A percentile compares a stretch with the other conserved stretches of the same genome.
Conservation (phyloP, 2,797 vertebrate genomes). For the Enteromius paludinosus region DNA sequence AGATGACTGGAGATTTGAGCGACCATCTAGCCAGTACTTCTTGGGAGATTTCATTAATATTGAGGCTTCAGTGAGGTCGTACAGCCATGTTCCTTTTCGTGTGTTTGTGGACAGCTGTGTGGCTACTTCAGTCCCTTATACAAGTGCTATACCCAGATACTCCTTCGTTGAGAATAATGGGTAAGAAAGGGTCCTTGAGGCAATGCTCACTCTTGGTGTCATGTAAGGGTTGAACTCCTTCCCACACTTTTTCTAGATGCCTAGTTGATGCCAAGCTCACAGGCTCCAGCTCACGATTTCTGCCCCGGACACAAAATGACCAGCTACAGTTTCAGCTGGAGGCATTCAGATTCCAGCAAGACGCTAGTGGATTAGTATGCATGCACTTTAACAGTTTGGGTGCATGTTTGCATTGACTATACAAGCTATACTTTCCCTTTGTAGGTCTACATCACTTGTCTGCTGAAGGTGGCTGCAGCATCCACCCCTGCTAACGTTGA, state of each 20-base stretch:
- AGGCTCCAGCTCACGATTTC: constrained; percentile 67
- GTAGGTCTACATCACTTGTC: constrained; percentile 77
- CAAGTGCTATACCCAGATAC: constrained; percentile 47
- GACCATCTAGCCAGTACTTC: constrained; percentile 38
- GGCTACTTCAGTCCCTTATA: constrained; percentile 66
- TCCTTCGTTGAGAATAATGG: constrained; percentile 50
- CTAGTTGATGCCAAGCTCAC: constrained; percentile 68
- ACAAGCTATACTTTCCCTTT: not conserved
- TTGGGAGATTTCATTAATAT: constrained; percentile 45
- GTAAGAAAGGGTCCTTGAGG: constrained; percentile 10
- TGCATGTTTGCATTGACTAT: not conserved
- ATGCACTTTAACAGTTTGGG: not conserved
- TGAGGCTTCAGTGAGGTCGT: constrained; percentile 37
- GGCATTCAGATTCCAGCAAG: constrained; percentile 73
- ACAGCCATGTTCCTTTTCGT: constrained; percentile 45
- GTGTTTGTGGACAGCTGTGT: constrained; percentile 47
- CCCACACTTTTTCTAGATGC: not conserved
- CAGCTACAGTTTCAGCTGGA: constrained; percentile 72
- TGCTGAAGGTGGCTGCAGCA: constrained; percentile 68
- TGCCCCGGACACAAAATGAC: constrained; percentile 56
- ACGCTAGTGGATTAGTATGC: constrained; percentile 58
- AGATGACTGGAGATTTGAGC: constrained; percentile 46
- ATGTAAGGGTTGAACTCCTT: fast-evolving
- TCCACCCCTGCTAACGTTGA: not conserved
- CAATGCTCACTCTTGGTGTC: not conserved